These are phyloP conservation scores for Cenopis cana DNA, from an alignment of 2,888 invertebrate species.

Conservation along the genomic window DNA sequence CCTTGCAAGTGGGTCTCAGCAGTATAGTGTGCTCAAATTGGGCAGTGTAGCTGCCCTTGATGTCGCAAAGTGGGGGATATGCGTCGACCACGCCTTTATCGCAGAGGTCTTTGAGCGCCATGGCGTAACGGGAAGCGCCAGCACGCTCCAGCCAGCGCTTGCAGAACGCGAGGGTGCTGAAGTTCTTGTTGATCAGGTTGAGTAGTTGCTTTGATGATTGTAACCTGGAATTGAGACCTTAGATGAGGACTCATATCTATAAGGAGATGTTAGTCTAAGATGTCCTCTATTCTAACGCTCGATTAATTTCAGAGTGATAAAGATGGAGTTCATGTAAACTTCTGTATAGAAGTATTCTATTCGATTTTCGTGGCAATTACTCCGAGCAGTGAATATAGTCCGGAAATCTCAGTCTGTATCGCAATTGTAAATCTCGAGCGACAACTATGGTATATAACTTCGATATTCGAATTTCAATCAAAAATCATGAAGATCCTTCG, in stretches of 20 bases:
- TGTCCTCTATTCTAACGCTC: no score
- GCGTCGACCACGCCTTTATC: slow-evolving; percentile 99
- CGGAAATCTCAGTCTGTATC: neutral
- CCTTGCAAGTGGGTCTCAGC: slow-evolving; percentile 98
- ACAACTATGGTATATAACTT: no score
- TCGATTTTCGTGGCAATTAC: no score
- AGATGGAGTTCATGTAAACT: no score
- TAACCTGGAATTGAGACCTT: slow-evolving; percentile 85
- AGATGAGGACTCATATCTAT: neutral
- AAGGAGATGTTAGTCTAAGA: no score
- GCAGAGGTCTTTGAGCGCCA: slow-evolving; percentile 99
- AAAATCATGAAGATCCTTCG: no score
- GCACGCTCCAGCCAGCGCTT: slow-evolving; percentile 99
- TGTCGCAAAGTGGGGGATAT: slow-evolving; percentile 99
- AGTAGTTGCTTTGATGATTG: slow-evolving; percentile 97
- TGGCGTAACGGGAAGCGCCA: slow-evolving; percentile 98
- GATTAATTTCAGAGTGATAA: no score
- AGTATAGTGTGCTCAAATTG: slow-evolving; percentile 99
- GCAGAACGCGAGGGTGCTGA: slow-evolving; percentile 99
- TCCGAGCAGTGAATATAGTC: no score
- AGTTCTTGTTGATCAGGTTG: slow-evolving; percentile 97
- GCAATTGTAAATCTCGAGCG: no score
- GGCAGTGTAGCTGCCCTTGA: slow-evolving; percentile 99
- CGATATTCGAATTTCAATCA: no score
- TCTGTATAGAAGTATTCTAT: no score